phyloP scores from a whole-genome alignment of 2,797 vertebrate species.

The Channa striata region DNA sequence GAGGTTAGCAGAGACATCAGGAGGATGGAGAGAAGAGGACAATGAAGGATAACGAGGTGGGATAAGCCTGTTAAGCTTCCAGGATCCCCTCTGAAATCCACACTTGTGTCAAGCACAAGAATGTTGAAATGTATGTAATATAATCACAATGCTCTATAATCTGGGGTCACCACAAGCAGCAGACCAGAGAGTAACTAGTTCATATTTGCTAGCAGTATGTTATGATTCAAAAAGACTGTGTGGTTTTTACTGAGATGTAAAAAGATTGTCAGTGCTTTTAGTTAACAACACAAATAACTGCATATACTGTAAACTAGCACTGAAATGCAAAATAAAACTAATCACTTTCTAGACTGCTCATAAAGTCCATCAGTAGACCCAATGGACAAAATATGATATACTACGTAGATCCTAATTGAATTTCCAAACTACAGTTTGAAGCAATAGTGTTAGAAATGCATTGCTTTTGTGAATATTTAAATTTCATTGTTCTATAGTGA shows the following conservation, averaged over 20 bases:
- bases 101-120: conserved; percentile 53
- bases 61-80: conserved; percentile 71
- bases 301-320: background rate
- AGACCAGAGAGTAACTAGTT: conserved; percentile 15
- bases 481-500: too few species aligned
- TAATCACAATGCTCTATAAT: conserved; percentile 50
- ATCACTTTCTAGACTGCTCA: background rate
- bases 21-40: conserved; percentile 50
- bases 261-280: background rate
- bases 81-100: conserved; percentile 62
- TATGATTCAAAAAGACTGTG: background rate
- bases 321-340: background rate
- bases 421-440: background rate
- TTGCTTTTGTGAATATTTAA: too few species aligned
- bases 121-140: conserved; percentile 60
- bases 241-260: background rate
- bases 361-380: background rate
- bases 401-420: too few species aligned
- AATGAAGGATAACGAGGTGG: conserved; percentile 67
- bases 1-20: conserved; percentile 36
- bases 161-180: conserved; percentile 44
- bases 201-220: background rate
- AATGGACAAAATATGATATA: background rate
- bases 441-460: too few species aligned
- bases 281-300: conserved; percentile 8